Evolutionary conservation across 2,888 invertebrate species (phyloP), one percentile per base, ranked within the genome.

Genomic region (Camptogramma bilineatum): DNA sequence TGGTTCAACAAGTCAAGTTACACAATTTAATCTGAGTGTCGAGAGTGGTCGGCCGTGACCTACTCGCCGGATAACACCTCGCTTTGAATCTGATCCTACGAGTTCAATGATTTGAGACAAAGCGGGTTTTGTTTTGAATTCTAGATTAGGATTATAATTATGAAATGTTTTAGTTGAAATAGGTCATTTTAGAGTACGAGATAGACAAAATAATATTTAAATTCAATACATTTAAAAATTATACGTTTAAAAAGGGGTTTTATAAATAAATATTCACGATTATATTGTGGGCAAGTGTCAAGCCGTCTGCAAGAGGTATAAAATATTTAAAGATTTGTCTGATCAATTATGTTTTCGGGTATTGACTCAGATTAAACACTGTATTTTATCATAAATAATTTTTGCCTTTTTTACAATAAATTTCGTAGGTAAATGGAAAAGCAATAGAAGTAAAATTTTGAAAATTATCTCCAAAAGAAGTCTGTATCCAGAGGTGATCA

Each of bases 1-100:
- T 64, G 62, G 66, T 54, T 62, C 62, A 68, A 62, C 66, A 53
- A 63, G 61, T 62, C 61, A 62, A 62, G 62, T 72, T 72, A 59
- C 66, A 31, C 66, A 72, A 71, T 52, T 19, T 58, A 61, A 58
- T 61, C 53, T 28, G 57, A 56, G 46, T 44, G 55, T 44, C 21
- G 52, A 63, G 63, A 67, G 67, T 48, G 19, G 64, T 28, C 50
- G 60, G 46, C 67, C 67, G 18, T 67, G 67, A 64, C 67, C 64
- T 28, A 57, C 48, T 60, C 24, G 39, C 39, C 44, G 59, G 56
- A 54, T 52, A 58, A 59, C 58, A 53, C 21, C 46, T 24, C 47
- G 48, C 53, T 58, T 48, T 28, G 9, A 42, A 42, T 46, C 24
- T 50, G 42, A 61, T 55, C 54, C 61, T 51, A 55, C 21, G 44